A percentile compares a stretch with the other conserved stretches of the same genome.
These are phyloP conservation scores for Agriopis leucophaearia DNA, from an alignment of 2,888 invertebrate species.

Conservation along the genomic window DNA sequence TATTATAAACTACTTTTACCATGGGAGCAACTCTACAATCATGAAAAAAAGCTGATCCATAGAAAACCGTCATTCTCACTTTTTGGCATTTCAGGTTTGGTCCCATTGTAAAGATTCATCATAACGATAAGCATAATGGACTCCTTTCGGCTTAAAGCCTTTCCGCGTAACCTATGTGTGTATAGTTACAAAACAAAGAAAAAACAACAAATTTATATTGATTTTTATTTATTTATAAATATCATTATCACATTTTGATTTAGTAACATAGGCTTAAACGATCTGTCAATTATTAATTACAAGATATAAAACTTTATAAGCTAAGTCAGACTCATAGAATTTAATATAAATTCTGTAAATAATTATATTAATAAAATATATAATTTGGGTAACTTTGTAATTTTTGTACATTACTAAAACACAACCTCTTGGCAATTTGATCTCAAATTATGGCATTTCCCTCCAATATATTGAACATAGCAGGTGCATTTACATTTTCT, in stretches of 20 bases:
- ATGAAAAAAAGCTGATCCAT: no score
- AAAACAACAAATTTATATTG: conserved; percentile 41
- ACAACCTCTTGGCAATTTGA: conserved; percentile 81
- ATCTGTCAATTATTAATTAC: conserved; percentile 74
- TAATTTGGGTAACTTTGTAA: conserved; percentile 80
- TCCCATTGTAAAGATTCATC: no score
- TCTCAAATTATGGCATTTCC: conserved; percentile 74
- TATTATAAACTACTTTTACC: no score
- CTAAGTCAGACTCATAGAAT: conserved; percentile 84
- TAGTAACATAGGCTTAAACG: conserved; percentile 67
- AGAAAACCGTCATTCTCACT: no score
- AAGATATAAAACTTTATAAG: conserved; percentile 61
- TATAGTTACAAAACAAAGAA: conserved; percentile 9
- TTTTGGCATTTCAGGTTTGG: no score
- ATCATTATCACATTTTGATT: conserved; percentile 82
- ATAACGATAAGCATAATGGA: no score
- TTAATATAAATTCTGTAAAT: conserved; percentile 79
- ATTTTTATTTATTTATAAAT: conserved; percentile 70
- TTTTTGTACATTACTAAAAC: conserved; percentile 82
- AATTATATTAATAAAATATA: conserved; percentile 60
- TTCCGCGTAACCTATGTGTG: no score
- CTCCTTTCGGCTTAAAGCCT: no score
- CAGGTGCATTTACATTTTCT: conserved; percentile 49
- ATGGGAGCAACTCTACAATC: no score
- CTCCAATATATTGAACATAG: conserved; percentile 60